Base-by-base conservation (phyloP, 1,140 invertebrate species). In the Atta texana region DNA sequence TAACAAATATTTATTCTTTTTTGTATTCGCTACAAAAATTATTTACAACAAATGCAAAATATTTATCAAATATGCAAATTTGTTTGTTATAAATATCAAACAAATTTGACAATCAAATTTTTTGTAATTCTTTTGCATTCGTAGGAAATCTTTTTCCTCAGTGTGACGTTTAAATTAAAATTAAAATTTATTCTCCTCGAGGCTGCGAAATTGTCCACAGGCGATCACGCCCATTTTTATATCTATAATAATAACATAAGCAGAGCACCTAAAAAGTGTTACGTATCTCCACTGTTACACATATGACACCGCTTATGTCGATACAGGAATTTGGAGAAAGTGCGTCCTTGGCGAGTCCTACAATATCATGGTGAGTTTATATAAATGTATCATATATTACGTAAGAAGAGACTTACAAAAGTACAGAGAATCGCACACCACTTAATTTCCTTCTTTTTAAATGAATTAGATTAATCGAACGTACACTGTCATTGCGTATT, bases 301-400 rank as follows among this genome's bases (percentile, higher is more conserved):
- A 64, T 80, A 77, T 86, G 84, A 88, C 44, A 24, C 8, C 53
- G 75, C 87, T 82, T 88, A 86, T 84, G 82, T 86, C 89, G 82
- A 87, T 90, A 82, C 64, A 69, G 88, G 81, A 91, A 91, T 88
- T 91, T 72, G 89, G 89, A 91, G 89, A 91, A 91, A 91, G 89
- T 75, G 77, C 31, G 89, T 75, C 89, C 89, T 91, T 91, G 89
- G 49, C 71, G 34, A 64, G 87, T 90, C 66, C 63, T 61, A 84
- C 72, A 90, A 88, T 90, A 90, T 88, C 89, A 74, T 63, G 55
- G 57, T 69, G 86, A 75, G 51, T 77, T 66, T 64, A 59, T 63
- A 86, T 87, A 78, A 87, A 88, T 81, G 53, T 90, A 81, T 82
- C 49, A 72, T 16, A 51, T 24, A 84, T 88, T 88, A 88, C 86